Evolutionary conservation across 1,140 invertebrate species (phyloP).

Genomic region (Mylabris phalerata): DNA sequence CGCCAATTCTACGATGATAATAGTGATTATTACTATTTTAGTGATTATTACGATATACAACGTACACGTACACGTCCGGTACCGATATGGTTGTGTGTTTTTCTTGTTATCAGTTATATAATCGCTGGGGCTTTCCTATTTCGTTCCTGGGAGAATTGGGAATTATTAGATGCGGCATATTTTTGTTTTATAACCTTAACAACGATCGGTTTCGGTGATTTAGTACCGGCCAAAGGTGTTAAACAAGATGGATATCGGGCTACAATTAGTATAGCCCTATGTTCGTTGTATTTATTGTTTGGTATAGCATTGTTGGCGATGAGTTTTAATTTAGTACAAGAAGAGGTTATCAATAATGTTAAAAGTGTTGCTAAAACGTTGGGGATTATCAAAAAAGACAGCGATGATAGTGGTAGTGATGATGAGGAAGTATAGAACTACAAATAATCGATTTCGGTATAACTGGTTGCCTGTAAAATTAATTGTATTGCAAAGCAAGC

Average conservation of each 20-base stretch:
- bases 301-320: conserved; percentile 96
- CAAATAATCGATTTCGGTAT: too few species aligned
- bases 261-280: conserved; percentile 79
- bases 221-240: conserved; percentile 79
- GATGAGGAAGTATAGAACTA: neutral
- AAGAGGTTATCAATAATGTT: conserved; percentile 82
- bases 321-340: conserved; percentile 96
- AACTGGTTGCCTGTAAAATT: too few species aligned
- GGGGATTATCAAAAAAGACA: conserved; percentile 77
- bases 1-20: conserved; percentile 32
- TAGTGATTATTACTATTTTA: conserved; percentile 26
- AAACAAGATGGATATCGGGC: conserved; percentile 52
- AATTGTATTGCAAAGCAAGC: too few species aligned
- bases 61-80: conserved; percentile 58
- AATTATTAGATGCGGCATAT: conserved; percentile 84
- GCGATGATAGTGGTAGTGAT: conserved; percentile 44
- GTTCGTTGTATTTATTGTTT: conserved; percentile 87
- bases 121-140: conserved; percentile 82
- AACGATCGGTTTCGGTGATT: conserved; percentile 92
- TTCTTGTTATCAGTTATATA: conserved; percentile 83
- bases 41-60: conserved; percentile 39
- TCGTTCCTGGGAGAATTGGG: conserved; percentile 81
- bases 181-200: conserved; percentile 95
- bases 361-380: conserved; percentile 73
- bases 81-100: conserved; percentile 86